These are phyloP conservation scores for Todiramphus saurophagus DNA, from an alignment of 2,113 vertebrate species.

Conservation along the genomic window DNA sequence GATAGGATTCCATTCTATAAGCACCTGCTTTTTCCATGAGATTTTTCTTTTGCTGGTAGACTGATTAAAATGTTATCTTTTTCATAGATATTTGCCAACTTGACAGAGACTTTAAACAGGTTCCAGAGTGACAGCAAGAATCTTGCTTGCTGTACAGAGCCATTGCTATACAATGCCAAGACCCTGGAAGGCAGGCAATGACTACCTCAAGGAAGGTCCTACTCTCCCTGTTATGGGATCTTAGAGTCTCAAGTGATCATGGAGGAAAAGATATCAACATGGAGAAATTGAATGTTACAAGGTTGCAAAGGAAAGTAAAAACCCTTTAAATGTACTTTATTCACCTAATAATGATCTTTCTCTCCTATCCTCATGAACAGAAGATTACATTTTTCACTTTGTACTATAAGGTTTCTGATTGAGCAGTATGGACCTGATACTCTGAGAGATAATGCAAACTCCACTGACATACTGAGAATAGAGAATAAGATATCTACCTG, in stretches of 20 bases:
- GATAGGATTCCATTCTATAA: neutral
- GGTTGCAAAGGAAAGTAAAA: neutral
- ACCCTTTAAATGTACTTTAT: neutral
- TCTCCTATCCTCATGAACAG: neutral
- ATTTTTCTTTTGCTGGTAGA: neutral
- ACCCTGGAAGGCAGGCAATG: neutral
- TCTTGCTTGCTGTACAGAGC: neutral
- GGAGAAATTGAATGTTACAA: neutral
- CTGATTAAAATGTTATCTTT: neutral
- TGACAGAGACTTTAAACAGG: neutral
- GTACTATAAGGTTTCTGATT: neutral
- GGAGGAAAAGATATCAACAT: neutral
- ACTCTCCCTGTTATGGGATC: neutral
- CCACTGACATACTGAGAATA: neutral
- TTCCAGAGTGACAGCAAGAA: neutral
- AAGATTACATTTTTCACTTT: neutral
- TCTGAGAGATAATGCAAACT: neutral
- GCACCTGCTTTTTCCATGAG: neutral
- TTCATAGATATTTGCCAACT: neutral
- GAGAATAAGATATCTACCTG: neutral
- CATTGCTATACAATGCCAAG: neutral
- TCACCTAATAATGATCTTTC: neutral
- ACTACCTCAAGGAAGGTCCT: neutral
- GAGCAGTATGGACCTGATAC: neutral
- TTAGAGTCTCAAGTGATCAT: neutral